phyloP scores from a whole-genome alignment of 2,797 vertebrate genomes.

The Erethizon dorsatum region DNA sequence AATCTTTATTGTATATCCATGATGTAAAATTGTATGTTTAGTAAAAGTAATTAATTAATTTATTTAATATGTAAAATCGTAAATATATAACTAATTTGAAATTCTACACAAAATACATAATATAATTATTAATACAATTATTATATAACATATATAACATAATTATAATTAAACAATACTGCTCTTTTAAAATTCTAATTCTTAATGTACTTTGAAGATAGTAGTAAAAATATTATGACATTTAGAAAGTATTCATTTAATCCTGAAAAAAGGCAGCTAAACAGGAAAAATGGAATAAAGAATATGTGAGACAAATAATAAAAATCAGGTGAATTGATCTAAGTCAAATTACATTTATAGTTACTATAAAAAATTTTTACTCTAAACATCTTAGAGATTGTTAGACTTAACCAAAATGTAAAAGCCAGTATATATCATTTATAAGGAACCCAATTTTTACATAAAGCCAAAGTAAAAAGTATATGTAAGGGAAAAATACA shows the following conservation, averaged over 20 bases:
- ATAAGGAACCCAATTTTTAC: neutral
- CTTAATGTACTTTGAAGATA: neutral
- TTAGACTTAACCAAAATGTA: neutral
- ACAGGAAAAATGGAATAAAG: neutral
- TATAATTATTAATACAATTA: too few relatives aligned
- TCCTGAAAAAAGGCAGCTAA: neutral
- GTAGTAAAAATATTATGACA: neutral
- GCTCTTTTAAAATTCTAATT: neutral
- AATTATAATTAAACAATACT: neutral
- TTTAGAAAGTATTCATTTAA: neutral
- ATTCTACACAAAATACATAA: neutral
- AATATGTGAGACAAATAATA: neutral
- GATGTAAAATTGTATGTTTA: neutral
- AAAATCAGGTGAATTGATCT: neutral
- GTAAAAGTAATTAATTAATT: neutral
- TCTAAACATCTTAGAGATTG: neutral
- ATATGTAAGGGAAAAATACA: neutral
- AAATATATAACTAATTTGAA: neutral
- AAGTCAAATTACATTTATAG: neutral
- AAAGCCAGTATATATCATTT: neutral
- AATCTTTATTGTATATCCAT: neutral
- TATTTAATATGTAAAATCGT: neutral
- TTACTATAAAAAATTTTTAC: neutral
- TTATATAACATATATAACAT: neutral
- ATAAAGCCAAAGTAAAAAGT: neutral